Base-by-base conservation (phyloP, 2,888 invertebrate genomes). In the Dichetophora obliterata region DNA sequence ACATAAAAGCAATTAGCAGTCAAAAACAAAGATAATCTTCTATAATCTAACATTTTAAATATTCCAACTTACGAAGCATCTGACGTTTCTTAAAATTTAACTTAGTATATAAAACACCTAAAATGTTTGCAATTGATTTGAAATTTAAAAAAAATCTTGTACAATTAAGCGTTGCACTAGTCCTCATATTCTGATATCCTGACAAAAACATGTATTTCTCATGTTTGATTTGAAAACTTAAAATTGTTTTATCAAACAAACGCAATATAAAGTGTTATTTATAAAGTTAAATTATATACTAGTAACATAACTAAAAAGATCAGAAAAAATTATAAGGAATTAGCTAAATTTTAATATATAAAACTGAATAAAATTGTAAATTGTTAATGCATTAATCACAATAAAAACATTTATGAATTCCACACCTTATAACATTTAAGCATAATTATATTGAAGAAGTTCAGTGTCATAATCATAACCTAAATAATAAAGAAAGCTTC, bases 391-490 rank as follows among this genome's bases (percentile, higher is more conserved):
- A 73, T 50, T 73, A 22, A 24, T 24, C 43, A 71, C 61, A 63
- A 19, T 73, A 73, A 31, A 61, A 63, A 73, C 31, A 72, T 73
- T 73, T 73, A 73, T 52, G 34, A 48, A 63, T 31, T 22, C 54
- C 71, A 73, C 54, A 73, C 63, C 50, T 71, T 57, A 71, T 43
- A 43, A 59, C 24, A 59, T 27, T 61, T 59, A 59, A 61, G 72
- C 31, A 57, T 37, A 61, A 61, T 57, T 72, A 72, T 37, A 11
- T 70, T 37, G n/a, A 34, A 63, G 34, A 50, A 61, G 48, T 61
- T 73, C 63, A 73, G 63, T 73, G 73, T 73, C 73, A 73, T 63
- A 71, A 71, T 37, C 59, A 57, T 71, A 71, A 73, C 24, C 22
- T 24, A 52, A n/a, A n/a, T n/a, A n/a, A 69, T 34, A 34, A 59